Percentiles rank a stretch among this genome's conserved stretches.
These are phyloP conservation scores for Thamnophis sirtalis DNA, from an alignment of 2,113 vertebrate species.

Conservation along the genomic window DNA sequence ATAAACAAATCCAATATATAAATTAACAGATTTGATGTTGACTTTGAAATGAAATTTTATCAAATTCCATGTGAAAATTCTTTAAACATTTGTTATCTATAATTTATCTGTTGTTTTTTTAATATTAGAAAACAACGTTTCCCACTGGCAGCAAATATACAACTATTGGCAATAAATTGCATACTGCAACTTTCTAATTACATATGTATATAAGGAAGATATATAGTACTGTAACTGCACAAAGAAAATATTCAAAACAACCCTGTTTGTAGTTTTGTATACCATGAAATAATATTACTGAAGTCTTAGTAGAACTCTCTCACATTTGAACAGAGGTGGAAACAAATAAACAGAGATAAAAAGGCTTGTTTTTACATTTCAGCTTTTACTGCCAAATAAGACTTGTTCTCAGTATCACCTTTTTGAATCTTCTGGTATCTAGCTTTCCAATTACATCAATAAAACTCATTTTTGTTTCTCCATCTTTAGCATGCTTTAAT, in stretches of 20 bases:
- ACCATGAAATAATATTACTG: conserved; percentile 32
- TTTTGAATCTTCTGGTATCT: background rate
- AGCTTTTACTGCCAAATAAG: background rate
- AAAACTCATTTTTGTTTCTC: background rate
- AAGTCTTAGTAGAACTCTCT: background rate
- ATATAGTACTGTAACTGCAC: background rate
- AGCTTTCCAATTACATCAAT: background rate
- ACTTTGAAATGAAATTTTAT: background rate
- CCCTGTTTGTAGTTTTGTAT: conserved; percentile 31
- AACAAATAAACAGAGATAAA: background rate
- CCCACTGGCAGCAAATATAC: background rate
- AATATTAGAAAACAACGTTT: background rate
- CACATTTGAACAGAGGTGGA: background rate
- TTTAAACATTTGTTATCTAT: background rate
- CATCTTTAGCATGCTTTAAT: background rate
- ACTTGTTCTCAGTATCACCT: background rate
- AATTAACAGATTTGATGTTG: background rate
- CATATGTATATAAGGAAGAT: background rate
- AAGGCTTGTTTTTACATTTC: background rate
- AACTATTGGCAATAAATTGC: background rate
- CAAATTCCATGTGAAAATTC: background rate
- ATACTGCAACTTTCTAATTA: background rate
- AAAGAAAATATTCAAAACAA: conserved; percentile 12
- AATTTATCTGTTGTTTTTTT: background rate
- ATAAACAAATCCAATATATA: background rate